These are phyloP conservation scores for Amphiduros pacificus DNA, from an alignment of 2,888 invertebrate genomes.

Conservation along the genomic window DNA sequence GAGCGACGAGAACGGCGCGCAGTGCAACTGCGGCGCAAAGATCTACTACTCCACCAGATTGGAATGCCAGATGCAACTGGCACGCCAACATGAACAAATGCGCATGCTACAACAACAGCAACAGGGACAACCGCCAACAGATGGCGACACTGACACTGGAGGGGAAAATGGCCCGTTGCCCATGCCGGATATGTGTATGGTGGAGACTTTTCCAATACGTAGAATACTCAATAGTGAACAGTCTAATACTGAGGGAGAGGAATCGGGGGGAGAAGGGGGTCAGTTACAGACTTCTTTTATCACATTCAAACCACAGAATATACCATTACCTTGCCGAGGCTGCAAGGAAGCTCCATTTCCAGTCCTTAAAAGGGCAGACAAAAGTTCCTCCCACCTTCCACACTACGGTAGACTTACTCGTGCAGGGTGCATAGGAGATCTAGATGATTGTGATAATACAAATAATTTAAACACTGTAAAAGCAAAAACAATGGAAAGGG, in stretches of 20 bases:
- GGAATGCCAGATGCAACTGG: constrained; percentile 6
- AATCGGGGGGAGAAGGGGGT: not conserved
- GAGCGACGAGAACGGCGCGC: constrained; percentile 13
- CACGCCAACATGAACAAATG: no score
- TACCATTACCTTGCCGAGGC: not conserved
- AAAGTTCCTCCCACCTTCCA: not conserved
- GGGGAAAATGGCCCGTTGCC: not conserved
- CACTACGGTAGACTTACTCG: not conserved
- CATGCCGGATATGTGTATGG: constrained; percentile 15
- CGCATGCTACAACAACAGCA: not conserved
- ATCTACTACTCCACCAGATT: constrained; percentile 16
- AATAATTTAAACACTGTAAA: no score
- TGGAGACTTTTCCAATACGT: constrained; percentile 6
- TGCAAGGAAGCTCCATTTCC: not conserved
- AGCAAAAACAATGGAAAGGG: no score
- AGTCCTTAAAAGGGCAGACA: not conserved
- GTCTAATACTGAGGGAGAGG: not conserved
- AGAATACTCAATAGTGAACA: constrained; percentile 1
- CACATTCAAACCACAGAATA: constrained; percentile 10
- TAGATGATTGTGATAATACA: not conserved
- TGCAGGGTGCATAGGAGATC: not conserved
- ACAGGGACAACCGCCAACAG: not conserved
- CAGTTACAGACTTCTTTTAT: constrained; percentile 15
- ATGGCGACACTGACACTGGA: not conserved
- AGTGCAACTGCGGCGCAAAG: constrained; percentile 16